phyloP scores from a whole-genome alignment of 2,113 vertebrate genomes.

The Gallinago paraguaiae region DNA sequence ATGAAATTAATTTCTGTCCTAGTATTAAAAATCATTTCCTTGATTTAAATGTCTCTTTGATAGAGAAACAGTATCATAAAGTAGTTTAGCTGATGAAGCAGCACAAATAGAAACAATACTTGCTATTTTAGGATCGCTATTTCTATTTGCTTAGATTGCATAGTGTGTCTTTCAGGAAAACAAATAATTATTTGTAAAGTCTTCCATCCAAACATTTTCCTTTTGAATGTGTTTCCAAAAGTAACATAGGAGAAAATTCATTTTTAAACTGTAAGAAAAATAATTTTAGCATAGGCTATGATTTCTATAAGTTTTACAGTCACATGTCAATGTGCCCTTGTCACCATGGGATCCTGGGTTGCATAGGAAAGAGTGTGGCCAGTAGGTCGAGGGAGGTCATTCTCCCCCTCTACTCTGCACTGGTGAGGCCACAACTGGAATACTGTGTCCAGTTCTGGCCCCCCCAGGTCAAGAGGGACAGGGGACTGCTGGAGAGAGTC shows the following conservation, averaged over 20 bases:
- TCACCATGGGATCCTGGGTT: no score
- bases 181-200: constrained; percentile 64
- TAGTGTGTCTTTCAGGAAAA: constrained; percentile 42
- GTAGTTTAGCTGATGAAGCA: constrained; percentile 58
- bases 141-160: constrained; percentile 60
- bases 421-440: no score
- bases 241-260: background rate
- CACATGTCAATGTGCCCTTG: background rate
- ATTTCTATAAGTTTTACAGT: background rate
- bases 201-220: constrained; percentile 54
- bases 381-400: no score
- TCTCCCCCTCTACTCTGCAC: no score
- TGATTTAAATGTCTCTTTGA: constrained; percentile 67
- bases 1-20: constrained; percentile 74
- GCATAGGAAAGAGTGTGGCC: no score
- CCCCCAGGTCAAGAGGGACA: no score
- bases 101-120: constrained; percentile 60
- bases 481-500: no score
- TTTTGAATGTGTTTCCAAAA: constrained; percentile 12
- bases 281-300: background rate
- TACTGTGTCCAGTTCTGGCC: no score
- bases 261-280: background rate
- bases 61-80: constrained; percentile 61
- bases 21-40: constrained; percentile 72
- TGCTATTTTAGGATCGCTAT: constrained; percentile 51